Evolutionary conservation across 2,888 invertebrate genomes (phyloP).

Genomic region (Aelia acuminata): DNA sequence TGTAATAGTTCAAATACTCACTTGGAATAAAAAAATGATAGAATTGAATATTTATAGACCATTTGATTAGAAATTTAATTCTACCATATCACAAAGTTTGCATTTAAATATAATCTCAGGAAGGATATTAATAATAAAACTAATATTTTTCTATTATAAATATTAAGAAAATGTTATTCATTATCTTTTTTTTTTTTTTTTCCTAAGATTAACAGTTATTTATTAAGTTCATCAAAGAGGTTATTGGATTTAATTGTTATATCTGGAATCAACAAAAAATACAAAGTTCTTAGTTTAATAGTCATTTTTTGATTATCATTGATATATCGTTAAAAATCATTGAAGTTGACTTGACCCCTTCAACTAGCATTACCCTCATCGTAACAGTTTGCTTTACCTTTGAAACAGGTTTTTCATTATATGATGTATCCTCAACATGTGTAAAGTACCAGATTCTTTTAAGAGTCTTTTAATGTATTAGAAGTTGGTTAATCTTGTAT

Average conservation of each 20-base stretch:
- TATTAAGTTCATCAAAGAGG: constrained; percentile 22
- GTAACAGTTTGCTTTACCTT: too few relatives aligned
- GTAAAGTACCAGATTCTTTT: too few relatives aligned
- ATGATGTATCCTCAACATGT: too few relatives aligned
- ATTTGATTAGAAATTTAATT: constrained; percentile 23
- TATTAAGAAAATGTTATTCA: background rate
- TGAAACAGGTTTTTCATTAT: too few relatives aligned
- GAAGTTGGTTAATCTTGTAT: too few relatives aligned
- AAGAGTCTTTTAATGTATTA: too few relatives aligned
- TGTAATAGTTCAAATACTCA: background rate
- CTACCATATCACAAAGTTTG: constrained; percentile 53
- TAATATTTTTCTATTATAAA: constrained; percentile 54
- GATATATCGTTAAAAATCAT: background rate
- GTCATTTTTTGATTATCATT: background rate
- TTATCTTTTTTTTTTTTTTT: constrained; percentile 7
- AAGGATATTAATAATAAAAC: constrained; percentile 34
- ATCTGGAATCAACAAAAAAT: background rate
- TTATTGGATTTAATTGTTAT: constrained; percentile 20
- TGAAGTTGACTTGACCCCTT: background rate
- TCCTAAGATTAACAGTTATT: background rate
- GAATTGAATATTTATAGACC: constrained; percentile 37
- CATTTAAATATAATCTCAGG: constrained; percentile 54
- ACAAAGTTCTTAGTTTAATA: too few relatives aligned
- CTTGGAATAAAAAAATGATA: background rate
- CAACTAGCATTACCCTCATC: too few relatives aligned